phyloP scores from a whole-genome alignment of 2,113 vertebrate genomes.

The Poeciliopsis occidentalis region DNA sequence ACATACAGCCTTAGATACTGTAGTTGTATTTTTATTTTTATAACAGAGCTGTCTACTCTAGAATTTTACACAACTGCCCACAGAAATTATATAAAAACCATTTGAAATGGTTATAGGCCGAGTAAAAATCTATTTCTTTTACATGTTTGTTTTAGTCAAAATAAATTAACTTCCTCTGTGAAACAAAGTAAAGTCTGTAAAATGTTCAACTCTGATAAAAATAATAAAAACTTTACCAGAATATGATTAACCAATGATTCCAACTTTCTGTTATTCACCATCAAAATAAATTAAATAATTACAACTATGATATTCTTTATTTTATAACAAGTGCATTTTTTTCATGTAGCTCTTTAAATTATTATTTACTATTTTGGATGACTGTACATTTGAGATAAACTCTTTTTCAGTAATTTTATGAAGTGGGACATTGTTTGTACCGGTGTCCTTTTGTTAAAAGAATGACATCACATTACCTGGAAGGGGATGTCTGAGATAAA shows the following conservation, averaged over 20 bases:
- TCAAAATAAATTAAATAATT: neutral
- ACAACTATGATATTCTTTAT: neutral
- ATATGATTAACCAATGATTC: no score
- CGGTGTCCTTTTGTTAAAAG: neutral
- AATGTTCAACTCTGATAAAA: no score
- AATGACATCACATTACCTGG: neutral
- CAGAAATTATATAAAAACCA: no score
- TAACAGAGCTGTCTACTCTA: no score
- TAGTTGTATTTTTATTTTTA: neutral
- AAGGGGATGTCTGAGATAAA: neutral
- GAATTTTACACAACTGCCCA: no score
- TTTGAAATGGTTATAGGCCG: no score
- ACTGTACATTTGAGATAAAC: no score
- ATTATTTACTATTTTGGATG: neutral
- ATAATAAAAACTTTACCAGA: no score
- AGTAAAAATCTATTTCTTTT: neutral
- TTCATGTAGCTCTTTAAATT: neutral
- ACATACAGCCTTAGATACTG: neutral
- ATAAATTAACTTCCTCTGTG: neutral
- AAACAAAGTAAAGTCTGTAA: no score
- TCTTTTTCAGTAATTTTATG: no score
- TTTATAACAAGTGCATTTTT: neutral
- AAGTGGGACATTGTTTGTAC: no score
- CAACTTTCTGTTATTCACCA: neutral
- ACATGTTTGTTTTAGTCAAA: neutral